phyloP scores from a whole-genome alignment of 2,888 invertebrate species.

The Drosophila affinis region DNA sequence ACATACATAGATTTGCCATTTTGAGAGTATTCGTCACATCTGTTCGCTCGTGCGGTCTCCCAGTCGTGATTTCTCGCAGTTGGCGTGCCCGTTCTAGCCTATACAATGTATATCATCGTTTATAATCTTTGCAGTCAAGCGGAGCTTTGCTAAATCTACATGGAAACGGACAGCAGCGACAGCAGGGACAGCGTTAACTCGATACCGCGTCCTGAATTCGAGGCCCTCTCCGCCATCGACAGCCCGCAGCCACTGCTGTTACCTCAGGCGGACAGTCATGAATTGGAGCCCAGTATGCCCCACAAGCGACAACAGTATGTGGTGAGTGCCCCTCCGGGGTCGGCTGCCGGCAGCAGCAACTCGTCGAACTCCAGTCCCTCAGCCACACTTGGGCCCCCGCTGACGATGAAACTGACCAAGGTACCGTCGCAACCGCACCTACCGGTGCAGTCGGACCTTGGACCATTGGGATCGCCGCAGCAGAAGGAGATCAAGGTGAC shows the following conservation, averaged over 20 bases:
- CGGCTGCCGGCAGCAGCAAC: conserved; percentile 55
- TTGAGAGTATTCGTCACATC: conserved; percentile 31
- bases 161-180: conserved; percentile 60
- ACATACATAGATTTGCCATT: conserved; percentile 24
- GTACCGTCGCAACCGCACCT: conserved; percentile 31
- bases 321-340: conserved; percentile 63
- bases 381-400: conserved; percentile 50
- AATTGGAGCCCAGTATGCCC: conserved; percentile 46
- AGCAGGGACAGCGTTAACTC: conserved; percentile 74
- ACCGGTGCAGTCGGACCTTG: conserved; percentile 2
- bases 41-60: background rate
- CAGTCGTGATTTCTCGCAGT: background rate
- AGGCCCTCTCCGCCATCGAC: conserved; percentile 65
- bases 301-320: conserved; percentile 64
- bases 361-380: conserved; percentile 56
- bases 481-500: conserved; percentile 68
- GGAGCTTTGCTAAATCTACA: conserved; percentile 26
- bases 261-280: conserved; percentile 25
- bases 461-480: conserved; percentile 40
- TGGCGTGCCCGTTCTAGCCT: conserved; percentile 3
- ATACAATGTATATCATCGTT: background rate
- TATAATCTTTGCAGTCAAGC: background rate
- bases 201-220: conserved; percentile 79
- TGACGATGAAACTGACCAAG: conserved; percentile 72
- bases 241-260: conserved; percentile 57